Evolutionary conservation across 2,113 vertebrate species (phyloP), one percentile per base, ranked within the genome.

Genomic region (Platysteira castanea): DNA sequence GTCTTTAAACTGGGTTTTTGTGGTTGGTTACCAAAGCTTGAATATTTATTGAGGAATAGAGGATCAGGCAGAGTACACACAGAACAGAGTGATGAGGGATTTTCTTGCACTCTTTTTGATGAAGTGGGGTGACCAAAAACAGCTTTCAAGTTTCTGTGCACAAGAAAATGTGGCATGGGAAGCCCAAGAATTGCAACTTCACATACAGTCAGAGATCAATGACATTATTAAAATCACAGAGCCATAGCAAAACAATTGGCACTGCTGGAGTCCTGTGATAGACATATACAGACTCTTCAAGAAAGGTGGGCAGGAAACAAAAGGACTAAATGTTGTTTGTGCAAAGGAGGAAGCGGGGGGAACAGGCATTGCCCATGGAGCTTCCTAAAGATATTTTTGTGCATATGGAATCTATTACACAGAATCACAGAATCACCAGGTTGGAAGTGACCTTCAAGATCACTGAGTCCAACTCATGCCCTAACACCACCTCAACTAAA

Each of bases 61-160:
- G 4, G 9, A 23, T 18, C 4, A 3, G 13, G 17, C 24, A 20
- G n/a, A 47, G 23, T 19, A 44, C 1, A 3, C 15, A 21, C 2
- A 3, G 16, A 27, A 14, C 8, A 42, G 23, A 21, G 24, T 3
- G 7, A 57, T 47, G 14, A 30, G 8, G 14, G 21, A 64, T 77
- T 68, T 61, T 46, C 31, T 84, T 52, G 33, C 9, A 12, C 2
- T 46, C 6, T 42, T 59, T 49, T 50, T 65, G 56, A 33, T 54
- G 10, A 74, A 70, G 4, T 28, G 7, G 1, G 2, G 3, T 63
- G 42, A 59, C 28, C 46, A 57, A 20, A 60, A 30, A 42, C 10
- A 41, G 10, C 9, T 39, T 18, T 73, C 28, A 59, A 23, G 12
- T 50, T 11, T 42, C 17, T 59, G 8, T 50, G 21, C 0, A 1